phyloP scores from a whole-genome alignment of 2,113 vertebrate species.

The Pitta sordida region DNA sequence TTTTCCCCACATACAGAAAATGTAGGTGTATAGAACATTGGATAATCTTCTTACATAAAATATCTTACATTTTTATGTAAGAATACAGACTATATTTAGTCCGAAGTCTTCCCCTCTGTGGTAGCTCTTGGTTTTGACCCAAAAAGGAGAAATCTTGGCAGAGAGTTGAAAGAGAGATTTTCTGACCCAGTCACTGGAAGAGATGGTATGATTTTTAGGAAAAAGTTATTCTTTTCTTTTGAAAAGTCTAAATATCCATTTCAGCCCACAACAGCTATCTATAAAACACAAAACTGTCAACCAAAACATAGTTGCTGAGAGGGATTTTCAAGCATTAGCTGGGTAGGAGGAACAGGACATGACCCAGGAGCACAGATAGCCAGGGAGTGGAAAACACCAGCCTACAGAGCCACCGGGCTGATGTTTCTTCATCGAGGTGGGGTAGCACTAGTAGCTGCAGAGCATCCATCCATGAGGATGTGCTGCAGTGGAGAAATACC shows the following conservation, averaged over 20 bases:
- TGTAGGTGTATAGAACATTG: neutral
- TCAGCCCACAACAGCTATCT: neutral
- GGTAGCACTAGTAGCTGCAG: neutral
- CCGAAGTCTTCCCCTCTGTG: neutral
- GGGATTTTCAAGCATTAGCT: neutral
- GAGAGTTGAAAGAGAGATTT: neutral
- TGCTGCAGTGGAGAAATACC: neutral
- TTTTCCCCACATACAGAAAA: neutral
- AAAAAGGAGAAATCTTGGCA: neutral
- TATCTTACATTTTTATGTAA: neutral
- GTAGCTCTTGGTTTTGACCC: neutral
- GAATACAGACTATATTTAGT: neutral
- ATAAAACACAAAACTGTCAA: neutral
- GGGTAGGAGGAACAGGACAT: neutral
- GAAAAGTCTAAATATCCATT: neutral
- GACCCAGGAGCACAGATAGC: neutral
- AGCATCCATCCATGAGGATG: neutral
- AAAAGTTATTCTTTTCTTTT: neutral
- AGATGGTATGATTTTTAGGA: neutral
- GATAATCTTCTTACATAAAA: conserved; percentile 13
- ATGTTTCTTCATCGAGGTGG: neutral
- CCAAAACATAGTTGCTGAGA: neutral
- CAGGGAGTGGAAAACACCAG: neutral
- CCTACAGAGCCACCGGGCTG: neutral
- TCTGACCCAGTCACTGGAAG: neutral